Percentiles rank a stretch among this genome's conserved stretches.
These are phyloP conservation scores for Cygnus atratus DNA, from an alignment of 2,113 vertebrate genomes.

Conservation along the genomic window DNA sequence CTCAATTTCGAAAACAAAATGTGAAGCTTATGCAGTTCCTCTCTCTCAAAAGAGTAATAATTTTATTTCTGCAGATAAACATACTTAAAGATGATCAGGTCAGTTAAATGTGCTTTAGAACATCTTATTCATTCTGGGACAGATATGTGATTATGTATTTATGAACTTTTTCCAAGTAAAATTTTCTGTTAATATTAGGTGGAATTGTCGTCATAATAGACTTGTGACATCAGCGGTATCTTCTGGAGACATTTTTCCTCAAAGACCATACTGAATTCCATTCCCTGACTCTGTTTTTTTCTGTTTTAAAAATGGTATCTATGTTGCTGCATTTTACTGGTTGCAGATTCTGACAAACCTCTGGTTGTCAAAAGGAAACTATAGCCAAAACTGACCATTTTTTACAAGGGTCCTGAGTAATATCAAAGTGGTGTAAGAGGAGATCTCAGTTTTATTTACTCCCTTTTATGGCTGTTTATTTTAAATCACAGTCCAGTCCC, in stretches of 20 bases:
- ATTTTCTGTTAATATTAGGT: neutral
- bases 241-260: neutral
- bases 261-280: neutral
- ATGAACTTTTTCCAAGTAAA: neutral
- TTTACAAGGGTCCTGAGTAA: neutral
- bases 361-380: neutral
- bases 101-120: accelerated
- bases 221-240: neutral
- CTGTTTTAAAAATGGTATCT: neutral
- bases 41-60: neutral
- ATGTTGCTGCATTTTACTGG: neutral
- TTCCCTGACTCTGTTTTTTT: neutral
- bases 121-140: neutral
- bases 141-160: neutral
- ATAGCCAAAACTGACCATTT: neutral
- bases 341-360: neutral
- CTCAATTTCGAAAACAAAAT: neutral
- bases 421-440: neutral
- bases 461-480: neutral
- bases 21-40: neutral
- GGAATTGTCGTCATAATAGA: neutral
- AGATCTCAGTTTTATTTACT: neutral
- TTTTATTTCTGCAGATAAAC: neutral
- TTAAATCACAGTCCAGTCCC: neutral
- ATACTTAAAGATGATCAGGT: neutral